Evolutionary conservation across 1,140 invertebrate genomes (phyloP).

Genomic region (Heliconius melpomene): DNA sequence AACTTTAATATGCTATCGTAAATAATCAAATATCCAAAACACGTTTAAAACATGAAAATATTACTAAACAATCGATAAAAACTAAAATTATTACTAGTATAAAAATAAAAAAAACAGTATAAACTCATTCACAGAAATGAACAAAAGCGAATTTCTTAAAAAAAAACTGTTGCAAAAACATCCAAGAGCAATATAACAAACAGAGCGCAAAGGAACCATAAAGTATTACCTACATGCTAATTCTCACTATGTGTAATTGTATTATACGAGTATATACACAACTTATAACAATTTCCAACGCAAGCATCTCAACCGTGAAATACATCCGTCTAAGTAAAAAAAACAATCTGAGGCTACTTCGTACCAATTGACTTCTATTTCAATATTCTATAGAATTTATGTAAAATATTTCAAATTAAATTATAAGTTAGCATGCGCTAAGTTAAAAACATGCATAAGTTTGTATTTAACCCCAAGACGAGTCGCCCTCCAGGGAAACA

Average conservation of each 20-base stretch:
- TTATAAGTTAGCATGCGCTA: conserved; percentile 47
- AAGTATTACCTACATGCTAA: conserved; percentile 78
- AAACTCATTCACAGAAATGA: conserved; percentile 38
- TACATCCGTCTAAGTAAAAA: conserved; percentile 37
- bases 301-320: conserved; percentile 70
- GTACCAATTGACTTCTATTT: neutral
- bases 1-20: neutral
- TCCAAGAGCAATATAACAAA: conserved; percentile 60
- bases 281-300: conserved; percentile 69
- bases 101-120: conserved; percentile 27
- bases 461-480: conserved; percentile 61
- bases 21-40: neutral
- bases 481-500: conserved; percentile 66
- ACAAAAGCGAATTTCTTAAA: conserved; percentile 67
- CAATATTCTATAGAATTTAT: neutral
- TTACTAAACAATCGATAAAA: conserved; percentile 18
- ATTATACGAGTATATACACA: conserved; percentile 48
- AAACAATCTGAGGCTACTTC: conserved; percentile 23
- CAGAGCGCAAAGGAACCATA: conserved; percentile 75
- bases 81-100: conserved; percentile 10
- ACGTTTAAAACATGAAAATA: neutral
- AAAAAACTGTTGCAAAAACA: conserved; percentile 68
- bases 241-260: conserved; percentile 71
- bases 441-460: conserved; percentile 51
- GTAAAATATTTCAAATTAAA: neutral